Evolutionary conservation across 2,888 invertebrate genomes (phyloP).

Genomic region (Cerastoderma edule): DNA sequence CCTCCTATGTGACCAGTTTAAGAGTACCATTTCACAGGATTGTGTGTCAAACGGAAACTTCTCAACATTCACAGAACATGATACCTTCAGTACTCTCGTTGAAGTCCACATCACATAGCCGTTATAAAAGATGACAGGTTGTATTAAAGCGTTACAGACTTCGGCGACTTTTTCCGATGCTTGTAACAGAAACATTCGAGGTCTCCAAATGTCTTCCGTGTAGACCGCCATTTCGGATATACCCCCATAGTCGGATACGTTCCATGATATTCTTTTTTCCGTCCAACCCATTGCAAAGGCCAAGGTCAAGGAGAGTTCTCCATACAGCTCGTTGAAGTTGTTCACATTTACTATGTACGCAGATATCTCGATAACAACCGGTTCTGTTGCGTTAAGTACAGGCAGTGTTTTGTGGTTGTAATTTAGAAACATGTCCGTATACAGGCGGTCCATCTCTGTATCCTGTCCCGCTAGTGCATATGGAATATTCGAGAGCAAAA

Average conservation of each 20-base stretch:
- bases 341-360: conserved; percentile 27
- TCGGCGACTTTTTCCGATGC: conserved; percentile 1
- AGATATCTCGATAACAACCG: neutral
- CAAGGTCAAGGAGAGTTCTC: conserved; percentile 26
- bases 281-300: conserved; percentile 14
- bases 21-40: conserved; percentile 20
- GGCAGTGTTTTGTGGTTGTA: conserved; percentile 31
- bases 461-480: neutral
- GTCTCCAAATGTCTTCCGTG: conserved; percentile 36
- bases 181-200: conserved; percentile 25
- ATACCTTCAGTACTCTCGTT: conserved; percentile 19
- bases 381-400: neutral
- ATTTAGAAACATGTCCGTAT: conserved; percentile 4
- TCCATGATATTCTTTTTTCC: conserved; percentile 39
- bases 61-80: conserved; percentile 38
- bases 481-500: no score
- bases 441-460: neutral
- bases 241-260: conserved; percentile 8
- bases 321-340: conserved; percentile 44
- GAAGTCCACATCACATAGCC: conserved; percentile 24
- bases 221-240: conserved; percentile 8
- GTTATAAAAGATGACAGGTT: conserved; percentile 7
- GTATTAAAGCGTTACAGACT: conserved; percentile 16
- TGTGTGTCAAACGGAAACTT: conserved; percentile 47
- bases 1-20: neutral